These are phyloP conservation scores for Leptinotarsa undecemlineata DNA, from an alignment of 1,140 invertebrate genomes.

Conservation along the genomic window DNA sequence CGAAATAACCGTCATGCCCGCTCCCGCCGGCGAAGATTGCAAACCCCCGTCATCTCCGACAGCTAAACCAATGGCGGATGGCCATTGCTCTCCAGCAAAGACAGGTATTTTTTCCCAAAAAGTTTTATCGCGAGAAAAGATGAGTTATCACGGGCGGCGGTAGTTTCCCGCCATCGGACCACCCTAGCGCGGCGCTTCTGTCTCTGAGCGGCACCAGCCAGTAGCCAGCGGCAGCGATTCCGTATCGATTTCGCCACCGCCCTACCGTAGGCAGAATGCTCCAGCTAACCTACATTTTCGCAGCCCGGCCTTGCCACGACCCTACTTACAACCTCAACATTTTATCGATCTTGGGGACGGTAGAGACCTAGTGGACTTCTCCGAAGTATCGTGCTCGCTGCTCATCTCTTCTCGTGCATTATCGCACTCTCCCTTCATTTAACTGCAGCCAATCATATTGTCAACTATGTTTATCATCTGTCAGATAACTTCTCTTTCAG, in stretches of 20 bases:
- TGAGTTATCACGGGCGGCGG: neutral
- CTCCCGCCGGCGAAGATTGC: slow-evolving; percentile 18
- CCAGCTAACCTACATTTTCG: slow-evolving; percentile 26
- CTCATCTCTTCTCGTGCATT: slow-evolving; percentile 10
- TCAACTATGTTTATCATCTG: too few relatives aligned
- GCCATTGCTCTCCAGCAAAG: slow-evolving; percentile 25
- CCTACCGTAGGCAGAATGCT: slow-evolving; percentile 22
- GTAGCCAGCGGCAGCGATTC: neutral
- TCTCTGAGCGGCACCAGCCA: neutral
- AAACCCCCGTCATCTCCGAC: slow-evolving; percentile 15
- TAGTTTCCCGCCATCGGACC: slow-evolving; percentile 1
- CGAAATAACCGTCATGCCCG: slow-evolving; percentile 17
- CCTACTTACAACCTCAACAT: neutral
- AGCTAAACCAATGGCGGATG: slow-evolving; percentile 23
- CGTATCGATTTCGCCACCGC: slow-evolving; percentile 25
- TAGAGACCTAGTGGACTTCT: slow-evolving; percentile 8
- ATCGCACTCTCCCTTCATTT: neutral
- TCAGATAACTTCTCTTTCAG: too few relatives aligned
- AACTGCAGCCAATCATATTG: neutral
- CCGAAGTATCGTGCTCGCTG: neutral
- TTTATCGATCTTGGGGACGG: slow-evolving; percentile 15
- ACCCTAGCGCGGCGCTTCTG: neutral
- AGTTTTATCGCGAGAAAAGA: neutral
- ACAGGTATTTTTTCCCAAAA: slow-evolving; percentile 23
- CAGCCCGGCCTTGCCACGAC: neutral